A percentile compares a stretch with the other conserved stretches of the same genome.
Conservation (phyloP, 2,797 vertebrate species). For the Rhabdophis nuchalis region DNA sequence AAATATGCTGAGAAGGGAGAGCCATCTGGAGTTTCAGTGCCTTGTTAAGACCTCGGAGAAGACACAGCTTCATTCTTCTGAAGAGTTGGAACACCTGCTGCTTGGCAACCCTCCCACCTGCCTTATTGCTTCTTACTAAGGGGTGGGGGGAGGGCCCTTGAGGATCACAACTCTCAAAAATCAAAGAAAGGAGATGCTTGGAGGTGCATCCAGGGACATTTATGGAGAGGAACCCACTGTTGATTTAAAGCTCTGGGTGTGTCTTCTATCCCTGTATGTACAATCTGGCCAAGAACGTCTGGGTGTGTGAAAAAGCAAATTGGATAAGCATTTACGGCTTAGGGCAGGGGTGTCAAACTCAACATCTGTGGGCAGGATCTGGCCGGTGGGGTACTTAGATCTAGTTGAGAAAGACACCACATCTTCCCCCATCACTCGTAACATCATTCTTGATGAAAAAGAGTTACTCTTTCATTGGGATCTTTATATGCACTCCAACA, state of each 20-base stretch:
- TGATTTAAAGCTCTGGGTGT: neutral
- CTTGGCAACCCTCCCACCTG: neutral
- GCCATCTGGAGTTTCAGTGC: neutral
- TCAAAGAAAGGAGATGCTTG: neutral
- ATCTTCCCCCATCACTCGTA: no score
- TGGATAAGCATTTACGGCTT: neutral
- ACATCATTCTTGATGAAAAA: neutral
- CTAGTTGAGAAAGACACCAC: neutral
- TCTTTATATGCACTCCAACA: neutral
- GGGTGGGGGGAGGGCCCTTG: neutral
- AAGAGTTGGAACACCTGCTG: neutral
- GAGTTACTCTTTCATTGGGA: neutral
- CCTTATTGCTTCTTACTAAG: no score
- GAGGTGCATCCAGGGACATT: neutral
- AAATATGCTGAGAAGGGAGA: neutral
- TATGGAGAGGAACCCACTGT: neutral
- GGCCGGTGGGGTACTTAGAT: no score
- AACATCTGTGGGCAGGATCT: no score
- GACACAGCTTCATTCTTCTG: neutral
- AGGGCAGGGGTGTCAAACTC: no score
- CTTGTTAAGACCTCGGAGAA: neutral
- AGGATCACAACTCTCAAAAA: neutral
- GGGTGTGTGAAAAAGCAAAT: neutral
- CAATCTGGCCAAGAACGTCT: no score
- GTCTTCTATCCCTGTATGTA: neutral